phyloP scores from a whole-genome alignment of 2,797 vertebrate species.

The Semaprochilodus insignis region DNA sequence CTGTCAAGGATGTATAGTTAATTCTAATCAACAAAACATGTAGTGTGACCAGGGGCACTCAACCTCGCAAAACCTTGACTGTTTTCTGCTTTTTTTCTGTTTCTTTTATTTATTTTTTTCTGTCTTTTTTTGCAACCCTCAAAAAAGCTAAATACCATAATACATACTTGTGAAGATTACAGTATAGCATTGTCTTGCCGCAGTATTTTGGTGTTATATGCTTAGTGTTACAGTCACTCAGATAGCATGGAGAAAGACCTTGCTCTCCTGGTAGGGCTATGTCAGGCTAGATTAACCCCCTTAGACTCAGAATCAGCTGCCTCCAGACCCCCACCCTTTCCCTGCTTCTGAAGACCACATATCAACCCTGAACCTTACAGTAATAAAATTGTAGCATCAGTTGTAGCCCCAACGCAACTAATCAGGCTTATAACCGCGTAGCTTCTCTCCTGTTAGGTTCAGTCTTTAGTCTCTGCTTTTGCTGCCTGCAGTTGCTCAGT shows the following conservation, averaged over 20 bases:
- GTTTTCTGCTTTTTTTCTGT: too few species aligned
- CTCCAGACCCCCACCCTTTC: conserved; percentile 18
- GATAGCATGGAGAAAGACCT: not conserved
- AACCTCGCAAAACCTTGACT: too few species aligned
- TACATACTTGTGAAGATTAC: not conserved
- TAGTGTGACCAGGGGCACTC: too few species aligned
- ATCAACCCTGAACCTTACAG: conserved; percentile 18
- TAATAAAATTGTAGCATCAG: conserved; percentile 14
- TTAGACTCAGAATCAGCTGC: conserved; percentile 10
- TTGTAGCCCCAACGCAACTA: conserved; percentile 24
- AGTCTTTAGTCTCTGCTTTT: not conserved
- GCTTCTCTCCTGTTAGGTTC: conserved; percentile 35
- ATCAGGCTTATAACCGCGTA: conserved; percentile 25
- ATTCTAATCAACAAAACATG: too few species aligned
- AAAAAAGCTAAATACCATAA: not conserved
- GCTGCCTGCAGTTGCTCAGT: not conserved
- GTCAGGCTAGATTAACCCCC: conserved; percentile 37
- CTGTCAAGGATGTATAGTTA: too few species aligned
- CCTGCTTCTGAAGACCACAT: conserved; percentile 21
- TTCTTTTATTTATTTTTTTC: too few species aligned
- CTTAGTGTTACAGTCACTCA: not conserved
- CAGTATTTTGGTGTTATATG: not conserved
- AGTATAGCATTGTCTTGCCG: not conserved
- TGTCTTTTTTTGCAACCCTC: too few species aligned
- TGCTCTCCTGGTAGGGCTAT: conserved; percentile 6